Base-by-base conservation (phyloP, 2,888 invertebrate species). In the Philopedon plagiatum region DNA sequence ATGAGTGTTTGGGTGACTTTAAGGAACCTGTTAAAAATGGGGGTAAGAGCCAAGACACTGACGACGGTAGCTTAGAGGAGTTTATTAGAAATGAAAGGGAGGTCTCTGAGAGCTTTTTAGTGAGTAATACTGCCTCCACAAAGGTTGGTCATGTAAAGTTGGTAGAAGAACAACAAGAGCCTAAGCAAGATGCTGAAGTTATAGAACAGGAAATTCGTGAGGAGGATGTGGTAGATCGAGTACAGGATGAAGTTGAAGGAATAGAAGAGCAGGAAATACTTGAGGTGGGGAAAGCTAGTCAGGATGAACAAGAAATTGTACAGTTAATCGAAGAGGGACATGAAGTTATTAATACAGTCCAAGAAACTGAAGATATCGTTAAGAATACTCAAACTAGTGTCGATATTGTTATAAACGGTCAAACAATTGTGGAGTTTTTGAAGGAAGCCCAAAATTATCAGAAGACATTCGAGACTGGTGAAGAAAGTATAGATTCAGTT, bases 41-140 rank as follows among this genome's bases (percentile, higher is more conserved):
- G 0, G 34, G 26, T 21, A 58, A 64, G 13, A 64, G 64, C 18
- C 41, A 64, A 19, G 69, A 70, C 32, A 70, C 74, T 1, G 70
- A 70, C 19, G 74, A 74, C 5, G 71, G 67, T 19, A 73, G 69
- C 39, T 51, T 76, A 13, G 76, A 75, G 49, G 79, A 76, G 32
- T 66, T 72, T 37, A 73, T 74, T n/a, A 54, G 72, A 39, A 65
- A 73, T 8, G 71, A 74, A 60, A 67, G 58, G 3, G 60, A 75
- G 39, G 71, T 56, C 15, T 60, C 63, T 9, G 74, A 72, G 18
- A 73, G 67, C 21, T 54, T 76, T 18, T 66, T 69, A 57, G 68
- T 76, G 7, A 56, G 49, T 13, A 64, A 51, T 1, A 41, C 46
- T 32, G 9, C 15, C 23, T 19, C n/a, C 0, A 41, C 13, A 19